Percentiles rank a stretch among this genome's conserved stretches.
Conservation (phyloP, 2,113 vertebrate species). For the Myxocyprinus asiaticus region DNA sequence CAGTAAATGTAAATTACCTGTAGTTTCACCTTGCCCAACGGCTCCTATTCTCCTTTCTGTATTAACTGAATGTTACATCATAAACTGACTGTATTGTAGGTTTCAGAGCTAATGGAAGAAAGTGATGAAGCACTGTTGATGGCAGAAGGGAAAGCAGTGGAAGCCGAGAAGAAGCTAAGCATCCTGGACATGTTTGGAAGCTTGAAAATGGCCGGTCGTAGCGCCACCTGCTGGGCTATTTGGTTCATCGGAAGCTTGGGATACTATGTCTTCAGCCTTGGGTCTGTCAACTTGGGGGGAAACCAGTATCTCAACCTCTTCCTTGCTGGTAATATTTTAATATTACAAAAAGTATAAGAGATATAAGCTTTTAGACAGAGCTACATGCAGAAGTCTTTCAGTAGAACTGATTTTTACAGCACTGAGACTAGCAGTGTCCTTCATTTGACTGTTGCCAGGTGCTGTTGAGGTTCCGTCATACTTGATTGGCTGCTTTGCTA, state of each 20-base stretch:
- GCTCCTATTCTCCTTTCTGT: too few relatives aligned
- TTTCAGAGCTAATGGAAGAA: conserved; percentile 73
- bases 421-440: neutral
- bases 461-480: conserved; percentile 89
- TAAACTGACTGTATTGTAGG: conserved; percentile 8
- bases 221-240: conserved; percentile 87
- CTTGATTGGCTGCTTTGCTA: conserved; percentile 80
- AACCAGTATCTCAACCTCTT: conserved; percentile 91
- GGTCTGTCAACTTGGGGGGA: conserved; percentile 85
- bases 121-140: conserved; percentile 48
- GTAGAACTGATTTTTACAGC: neutral
- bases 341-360: neutral
- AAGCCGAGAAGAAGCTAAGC: conserved; percentile 74
- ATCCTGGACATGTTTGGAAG: conserved; percentile 85
- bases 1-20: too few relatives aligned
- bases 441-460: conserved; percentile 74
- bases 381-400: neutral
- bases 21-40: too few relatives aligned
- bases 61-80: too few relatives aligned
- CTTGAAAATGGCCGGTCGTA: conserved; percentile 82
- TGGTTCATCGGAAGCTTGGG: conserved; percentile 94
- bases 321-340: conserved; percentile 79
- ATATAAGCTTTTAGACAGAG: neutral
- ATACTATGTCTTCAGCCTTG: conserved; percentile 89
- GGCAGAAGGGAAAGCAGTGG: neutral